Evolutionary conservation across 2,888 invertebrate genomes (phyloP), one percentile per base, ranked within the genome.

Genomic region (Hyles lineata): DNA sequence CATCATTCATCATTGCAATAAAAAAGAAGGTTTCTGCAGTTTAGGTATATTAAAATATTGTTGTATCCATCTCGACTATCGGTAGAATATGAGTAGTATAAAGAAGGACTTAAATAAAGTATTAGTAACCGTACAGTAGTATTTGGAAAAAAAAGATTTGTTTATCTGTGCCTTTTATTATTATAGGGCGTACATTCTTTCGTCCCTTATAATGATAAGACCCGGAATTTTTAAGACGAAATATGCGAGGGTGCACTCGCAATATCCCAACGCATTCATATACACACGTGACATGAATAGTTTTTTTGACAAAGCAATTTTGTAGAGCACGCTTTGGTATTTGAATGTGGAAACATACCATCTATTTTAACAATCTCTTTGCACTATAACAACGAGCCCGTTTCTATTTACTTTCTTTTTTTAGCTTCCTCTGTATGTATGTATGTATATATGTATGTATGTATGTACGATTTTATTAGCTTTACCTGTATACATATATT

Each of bases 231-330:
- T 55, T n/a, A 55, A 55, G n/a, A n/a, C 55, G 55, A 55, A 55
- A 55, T 55, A n/a, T 15, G 43, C 43, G 55, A 55, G 55, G 55
- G 55, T 55, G 55, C 55, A 55, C n/a, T 55, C 17, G 55, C 8
- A 55, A 55, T 55, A 55, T 19, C 55, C 55, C 43, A 11, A 43
- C 43, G 43, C 43, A 15, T 55, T 55, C n/a, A n/a, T n/a, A 55
- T 55, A n/a, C n/a, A 55, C 6, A n/a, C 55, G 55, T 55, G 55
- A 55, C n/a, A 8, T 55, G 55, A 55, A 55, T 55, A n/a, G 11
- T 43, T 55, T 55, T 55, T 17, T 55, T 55, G 55, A 55, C 55
- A n/a, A 55, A 55, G n/a, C n/a, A 55, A 55, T 55, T 55, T 55
- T 17, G n/a, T 7, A n/a, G 55, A 50, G 11, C 19, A n/a, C 55